phyloP scores from a whole-genome alignment of 2,113 vertebrate genomes.

The Promerops cafer region DNA sequence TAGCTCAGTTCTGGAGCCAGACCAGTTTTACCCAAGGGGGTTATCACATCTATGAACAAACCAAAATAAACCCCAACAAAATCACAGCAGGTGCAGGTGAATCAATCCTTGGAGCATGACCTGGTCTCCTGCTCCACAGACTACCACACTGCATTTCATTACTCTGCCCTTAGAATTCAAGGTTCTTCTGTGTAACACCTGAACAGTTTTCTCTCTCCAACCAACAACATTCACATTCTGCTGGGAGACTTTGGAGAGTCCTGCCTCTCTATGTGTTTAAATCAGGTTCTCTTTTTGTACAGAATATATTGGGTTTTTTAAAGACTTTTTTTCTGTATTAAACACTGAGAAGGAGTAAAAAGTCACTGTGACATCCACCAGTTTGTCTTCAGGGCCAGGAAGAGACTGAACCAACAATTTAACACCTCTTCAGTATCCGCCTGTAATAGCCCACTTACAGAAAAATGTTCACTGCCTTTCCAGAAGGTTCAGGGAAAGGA shows the following conservation, averaged over 20 bases:
- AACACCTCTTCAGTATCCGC: not conserved
- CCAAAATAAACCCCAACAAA: not conserved
- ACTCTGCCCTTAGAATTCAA: not conserved
- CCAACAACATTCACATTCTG: not conserved
- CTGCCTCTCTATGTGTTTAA: not conserved
- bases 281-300: not conserved
- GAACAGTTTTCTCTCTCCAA: not conserved
- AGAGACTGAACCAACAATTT: not conserved
- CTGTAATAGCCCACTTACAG: not conserved
- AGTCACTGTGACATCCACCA: not conserved
- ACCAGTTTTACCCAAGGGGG: not conserved
- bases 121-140: not conserved
- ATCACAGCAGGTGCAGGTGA: not conserved
- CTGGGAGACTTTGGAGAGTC: not conserved
- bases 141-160: not conserved
- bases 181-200: not conserved
- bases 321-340: rapidly evolving
- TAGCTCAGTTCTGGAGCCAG: not conserved
- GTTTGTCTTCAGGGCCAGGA: not conserved
- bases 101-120: too few species aligned
- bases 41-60: not conserved
- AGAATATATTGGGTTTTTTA: not conserved
- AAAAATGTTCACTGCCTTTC: not conserved
- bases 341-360: not conserved
- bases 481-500: not conserved